Percentiles rank a stretch among this genome's conserved stretches.
Conservation (phyloP, 2,113 vertebrate genomes). For the Petroica traversi region DNA sequence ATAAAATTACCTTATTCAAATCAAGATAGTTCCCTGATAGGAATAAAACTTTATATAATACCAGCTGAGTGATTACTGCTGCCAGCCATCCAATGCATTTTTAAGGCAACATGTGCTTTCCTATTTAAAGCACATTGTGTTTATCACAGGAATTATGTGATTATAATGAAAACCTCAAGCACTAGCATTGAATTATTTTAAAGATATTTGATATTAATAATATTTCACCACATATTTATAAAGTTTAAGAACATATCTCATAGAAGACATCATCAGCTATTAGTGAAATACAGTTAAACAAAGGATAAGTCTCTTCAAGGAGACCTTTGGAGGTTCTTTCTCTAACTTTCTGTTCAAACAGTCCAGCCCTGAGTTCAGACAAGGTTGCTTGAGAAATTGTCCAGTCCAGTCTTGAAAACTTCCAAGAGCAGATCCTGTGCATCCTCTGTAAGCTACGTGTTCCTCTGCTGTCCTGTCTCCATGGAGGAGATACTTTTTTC, state of each 20-base stretch:
- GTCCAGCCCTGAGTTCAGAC: not conserved
- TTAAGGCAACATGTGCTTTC: not conserved
- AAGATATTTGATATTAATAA: not conserved
- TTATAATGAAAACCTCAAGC: fast-evolving
- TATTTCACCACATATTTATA: not conserved
- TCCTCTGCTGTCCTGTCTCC: not conserved
- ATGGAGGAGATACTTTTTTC: not conserved
- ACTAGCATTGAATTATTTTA: not conserved
- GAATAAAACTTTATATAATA: not conserved
- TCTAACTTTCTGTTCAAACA: not conserved
- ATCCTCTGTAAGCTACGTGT: not conserved
- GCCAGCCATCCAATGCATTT: not conserved
- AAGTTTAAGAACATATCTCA: not conserved
- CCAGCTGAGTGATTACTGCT: not conserved
- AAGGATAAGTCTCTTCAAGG: not conserved
- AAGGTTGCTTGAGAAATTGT: not conserved
- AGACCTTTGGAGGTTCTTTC: not conserved
- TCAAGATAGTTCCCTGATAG: not conserved
- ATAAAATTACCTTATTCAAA: not conserved
- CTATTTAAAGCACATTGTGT: not conserved
- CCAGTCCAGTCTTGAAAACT: not conserved
- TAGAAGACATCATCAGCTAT: not conserved
- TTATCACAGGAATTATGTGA: not conserved
- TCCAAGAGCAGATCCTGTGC: not conserved
- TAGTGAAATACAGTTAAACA: not conserved